Evolutionary conservation across 2,888 invertebrate species (phyloP).

Genomic region (Hemithea aestivaria): DNA sequence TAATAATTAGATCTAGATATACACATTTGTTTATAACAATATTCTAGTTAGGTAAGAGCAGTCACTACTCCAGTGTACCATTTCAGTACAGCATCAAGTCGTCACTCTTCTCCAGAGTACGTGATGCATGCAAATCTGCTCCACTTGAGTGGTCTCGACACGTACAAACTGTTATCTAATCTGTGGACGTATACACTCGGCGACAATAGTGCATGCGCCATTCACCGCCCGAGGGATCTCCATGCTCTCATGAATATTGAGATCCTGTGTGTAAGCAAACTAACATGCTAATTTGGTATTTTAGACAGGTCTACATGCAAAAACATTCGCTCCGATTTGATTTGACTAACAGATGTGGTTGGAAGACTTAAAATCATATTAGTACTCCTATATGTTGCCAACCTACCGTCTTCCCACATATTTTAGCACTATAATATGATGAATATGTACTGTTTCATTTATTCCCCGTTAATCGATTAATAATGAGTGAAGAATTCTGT

Average conservation of each 20-base stretch:
- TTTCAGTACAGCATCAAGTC: conserved; percentile 5
- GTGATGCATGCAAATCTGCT: conserved; percentile 44
- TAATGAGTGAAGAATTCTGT: no score
- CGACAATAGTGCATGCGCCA: conserved; percentile 10
- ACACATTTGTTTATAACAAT: no score
- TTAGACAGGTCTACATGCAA: conserved; percentile 1
- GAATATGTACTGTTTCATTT: no score
- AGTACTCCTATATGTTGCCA: no score
- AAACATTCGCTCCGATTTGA: no score
- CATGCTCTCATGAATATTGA: conserved; percentile 16
- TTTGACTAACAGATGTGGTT: no score
- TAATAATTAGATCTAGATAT: no score
- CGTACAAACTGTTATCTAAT: conserved; percentile 14
- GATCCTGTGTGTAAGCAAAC: conserved; percentile 16
- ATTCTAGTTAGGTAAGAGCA: no score
- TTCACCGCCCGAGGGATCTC: conserved; percentile 9
- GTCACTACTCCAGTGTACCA: background rate
- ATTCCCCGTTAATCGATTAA: no score
- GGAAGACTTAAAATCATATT: no score
- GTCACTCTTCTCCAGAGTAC: conserved; percentile 20
- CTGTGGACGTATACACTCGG: conserved; percentile 15
- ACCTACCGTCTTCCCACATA: no score
- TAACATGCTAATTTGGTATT: conserved; percentile 15
- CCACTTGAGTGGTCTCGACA: conserved; percentile 28
- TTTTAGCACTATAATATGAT: no score